These are phyloP conservation scores for Coenobita brevimanus DNA, from an alignment of 1,140 invertebrate genomes.

Conservation along the genomic window DNA sequence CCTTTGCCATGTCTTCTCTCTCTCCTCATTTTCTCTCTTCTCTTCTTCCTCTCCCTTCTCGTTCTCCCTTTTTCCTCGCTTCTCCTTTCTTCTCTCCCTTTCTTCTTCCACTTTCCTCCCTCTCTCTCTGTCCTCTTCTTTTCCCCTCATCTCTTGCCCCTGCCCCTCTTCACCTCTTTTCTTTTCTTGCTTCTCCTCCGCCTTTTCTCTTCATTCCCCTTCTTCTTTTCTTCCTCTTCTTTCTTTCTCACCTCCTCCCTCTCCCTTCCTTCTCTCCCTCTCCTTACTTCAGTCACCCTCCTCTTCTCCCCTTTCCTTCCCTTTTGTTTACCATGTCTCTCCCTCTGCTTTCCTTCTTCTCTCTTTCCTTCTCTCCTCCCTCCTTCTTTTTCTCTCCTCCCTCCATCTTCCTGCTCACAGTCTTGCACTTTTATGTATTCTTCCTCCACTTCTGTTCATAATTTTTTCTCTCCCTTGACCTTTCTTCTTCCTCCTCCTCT, in stretches of 20 bases:
- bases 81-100: not conserved
- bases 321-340: not conserved
- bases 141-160: not conserved
- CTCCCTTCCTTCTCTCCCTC: not conserved
- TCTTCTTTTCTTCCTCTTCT: not conserved
- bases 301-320: not conserved
- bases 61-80: not conserved
- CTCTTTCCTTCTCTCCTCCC: not conserved
- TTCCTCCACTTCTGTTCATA: not conserved
- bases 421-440: too few species aligned
- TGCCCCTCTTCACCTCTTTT: not conserved
- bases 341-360: not conserved
- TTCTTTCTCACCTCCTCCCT: not conserved
- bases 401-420: not conserved
- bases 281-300: not conserved
- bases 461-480: not conserved
- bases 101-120: not conserved
- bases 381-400: not conserved
- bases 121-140: not conserved
- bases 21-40: too few species aligned
- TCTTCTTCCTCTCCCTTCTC: too few species aligned
- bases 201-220: not conserved
- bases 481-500: not conserved
- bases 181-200: not conserved
- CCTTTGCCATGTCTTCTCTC: too few species aligned